Evolutionary conservation across 2,888 invertebrate species (phyloP).

Genomic region (Ophonus ardosiacus): DNA sequence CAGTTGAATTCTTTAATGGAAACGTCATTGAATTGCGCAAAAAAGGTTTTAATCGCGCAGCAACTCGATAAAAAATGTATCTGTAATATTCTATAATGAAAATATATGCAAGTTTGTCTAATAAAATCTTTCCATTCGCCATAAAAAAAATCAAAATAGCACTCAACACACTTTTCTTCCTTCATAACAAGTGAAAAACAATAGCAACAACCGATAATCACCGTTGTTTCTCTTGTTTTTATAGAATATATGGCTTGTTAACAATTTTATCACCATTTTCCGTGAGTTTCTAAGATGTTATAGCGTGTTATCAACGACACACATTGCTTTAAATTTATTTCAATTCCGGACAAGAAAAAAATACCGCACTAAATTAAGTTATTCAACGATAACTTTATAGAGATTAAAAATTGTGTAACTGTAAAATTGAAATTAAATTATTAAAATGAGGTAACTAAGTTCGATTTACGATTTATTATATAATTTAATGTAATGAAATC

Average conservation of each 20-base stretch:
- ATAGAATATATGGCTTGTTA: background rate
- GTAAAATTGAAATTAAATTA: background rate
- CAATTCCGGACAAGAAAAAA: background rate
- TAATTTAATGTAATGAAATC: no score
- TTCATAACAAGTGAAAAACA: background rate
- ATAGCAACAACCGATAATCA: constrained; percentile 27
- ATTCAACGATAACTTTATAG: background rate
- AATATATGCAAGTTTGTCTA: background rate
- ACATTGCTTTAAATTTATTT: constrained; percentile 3
- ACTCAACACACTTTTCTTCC: background rate
- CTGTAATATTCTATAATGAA: background rate
- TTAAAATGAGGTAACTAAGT: background rate
- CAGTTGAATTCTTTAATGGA: background rate
- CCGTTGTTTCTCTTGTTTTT: background rate
- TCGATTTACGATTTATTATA: no score
- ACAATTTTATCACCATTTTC: constrained; percentile 17
- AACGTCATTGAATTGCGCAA: constrained; percentile 7
- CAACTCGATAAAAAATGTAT: no score
- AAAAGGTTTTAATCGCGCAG: background rate
- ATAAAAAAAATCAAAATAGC: background rate
- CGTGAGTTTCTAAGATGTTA: constrained; percentile 24
- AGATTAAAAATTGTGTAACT: constrained; percentile 12
- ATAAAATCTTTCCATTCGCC: background rate
- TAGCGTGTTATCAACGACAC: background rate
- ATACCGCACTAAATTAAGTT: constrained; percentile 12